Evolutionary conservation across 1,140 invertebrate genomes (phyloP).

Genomic region (Drosophila parabipectinata): DNA sequence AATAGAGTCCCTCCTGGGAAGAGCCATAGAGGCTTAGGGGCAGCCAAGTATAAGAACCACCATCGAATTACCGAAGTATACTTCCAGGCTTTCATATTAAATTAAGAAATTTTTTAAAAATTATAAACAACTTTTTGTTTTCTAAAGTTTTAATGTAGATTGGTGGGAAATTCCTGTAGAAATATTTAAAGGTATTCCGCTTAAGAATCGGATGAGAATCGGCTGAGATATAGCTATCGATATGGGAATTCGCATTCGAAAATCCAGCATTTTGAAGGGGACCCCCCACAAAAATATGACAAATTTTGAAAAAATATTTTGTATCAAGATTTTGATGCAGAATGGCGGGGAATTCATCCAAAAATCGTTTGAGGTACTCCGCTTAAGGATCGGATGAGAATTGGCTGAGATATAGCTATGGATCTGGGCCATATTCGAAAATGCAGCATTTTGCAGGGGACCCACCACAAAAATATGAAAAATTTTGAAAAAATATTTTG

Average conservation of each 20-base stretch:
- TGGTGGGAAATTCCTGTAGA: too few relatives aligned
- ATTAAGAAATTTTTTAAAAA: background rate
- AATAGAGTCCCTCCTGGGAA: conserved; percentile 40
- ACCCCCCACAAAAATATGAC: background rate
- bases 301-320: background rate
- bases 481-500: too few relatives aligned
- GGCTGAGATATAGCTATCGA: too few relatives aligned
- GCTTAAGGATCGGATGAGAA: background rate
- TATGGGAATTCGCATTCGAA: too few relatives aligned
- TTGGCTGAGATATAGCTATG: background rate
- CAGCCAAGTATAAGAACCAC: background rate
- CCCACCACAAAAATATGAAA: too few relatives aligned
- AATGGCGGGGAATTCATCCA: background rate
- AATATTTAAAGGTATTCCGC: too few relatives aligned
- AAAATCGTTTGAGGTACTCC: background rate
- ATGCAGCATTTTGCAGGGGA: too few relatives aligned
- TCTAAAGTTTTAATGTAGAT: too few relatives aligned
- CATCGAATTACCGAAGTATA: background rate
- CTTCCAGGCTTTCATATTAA: background rate
- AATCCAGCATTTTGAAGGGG: too few relatives aligned
- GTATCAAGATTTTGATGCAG: background rate
- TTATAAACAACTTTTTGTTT: too few relatives aligned
- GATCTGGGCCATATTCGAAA: too few relatives aligned
- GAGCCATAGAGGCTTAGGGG: background rate
- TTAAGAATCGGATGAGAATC: too few relatives aligned